Evolutionary conservation across 92 coral and sea anemone species (phyloP).

Genomic region (Epizoanthus rinbou): DNA sequence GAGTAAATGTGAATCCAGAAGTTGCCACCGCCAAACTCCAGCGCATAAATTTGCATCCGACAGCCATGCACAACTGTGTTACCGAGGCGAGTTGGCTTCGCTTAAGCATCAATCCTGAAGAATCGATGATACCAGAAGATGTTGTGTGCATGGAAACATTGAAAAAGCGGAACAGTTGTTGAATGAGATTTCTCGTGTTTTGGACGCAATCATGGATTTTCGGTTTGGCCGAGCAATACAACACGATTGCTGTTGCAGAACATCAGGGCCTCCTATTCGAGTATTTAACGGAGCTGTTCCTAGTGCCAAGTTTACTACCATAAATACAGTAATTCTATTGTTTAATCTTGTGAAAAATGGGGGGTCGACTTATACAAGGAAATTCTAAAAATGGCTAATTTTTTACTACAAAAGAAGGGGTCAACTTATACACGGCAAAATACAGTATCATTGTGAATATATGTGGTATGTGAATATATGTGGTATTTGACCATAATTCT

Average conservation of each 20-base stretch:
- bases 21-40: background rate
- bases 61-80: background rate
- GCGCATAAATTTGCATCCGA: too few relatives aligned
- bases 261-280: slow-evolving; percentile 43
- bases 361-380: too few relatives aligned
- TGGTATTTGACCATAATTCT: too few relatives aligned
- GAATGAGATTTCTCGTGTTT: slow-evolving; percentile 14
- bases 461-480: too few relatives aligned
- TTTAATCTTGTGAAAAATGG: too few relatives aligned
- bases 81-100: slow-evolving; percentile 1
- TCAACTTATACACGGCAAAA: too few relatives aligned
- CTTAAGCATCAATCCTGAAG: slow-evolving; percentile 50
- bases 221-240: background rate
- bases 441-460: too few relatives aligned
- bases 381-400: too few relatives aligned
- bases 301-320: too few relatives aligned
- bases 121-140: slow-evolving; percentile 48
- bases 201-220: too few relatives aligned
- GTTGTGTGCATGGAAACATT: slow-evolving; percentile 30
- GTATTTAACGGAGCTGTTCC: slow-evolving; percentile 38
- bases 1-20: background rate
- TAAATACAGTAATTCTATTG: too few relatives aligned
- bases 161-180: slow-evolving; percentile 54
- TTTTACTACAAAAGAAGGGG: too few relatives aligned
- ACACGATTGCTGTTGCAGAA: slow-evolving; percentile 50